Base-by-base conservation (phyloP, 2,113 vertebrate genomes). In the Labeo catla region DNA sequence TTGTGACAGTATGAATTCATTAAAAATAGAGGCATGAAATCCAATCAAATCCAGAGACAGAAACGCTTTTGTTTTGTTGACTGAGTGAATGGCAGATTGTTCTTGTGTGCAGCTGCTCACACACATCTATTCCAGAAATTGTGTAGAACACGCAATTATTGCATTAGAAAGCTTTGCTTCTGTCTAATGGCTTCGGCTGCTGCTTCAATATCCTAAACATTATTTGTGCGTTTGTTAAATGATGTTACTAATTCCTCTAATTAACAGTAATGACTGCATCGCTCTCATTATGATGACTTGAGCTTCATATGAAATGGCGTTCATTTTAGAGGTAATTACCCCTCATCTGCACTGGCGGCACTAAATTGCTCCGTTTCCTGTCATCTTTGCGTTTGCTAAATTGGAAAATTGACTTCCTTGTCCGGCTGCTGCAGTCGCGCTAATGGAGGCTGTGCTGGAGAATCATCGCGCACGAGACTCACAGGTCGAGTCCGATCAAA, bases 171-270 rank as follows among this genome's bases (percentile, higher is more conserved):
- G 91, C 94, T 94, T 94, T 95, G 96, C 96, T 97, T 97, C 85
- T 97, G 95, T 97, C 95, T 97, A 98, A 99, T 97, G 96, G 96
- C 95, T 95, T 95, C 94, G 95, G 96, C 96, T 97, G 96, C 96
- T 95, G 96, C 96, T 96, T 97, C 96, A 94, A 96, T 96, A 97
- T 99, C 97, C 97, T 96, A 96, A 95, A 97, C 96, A 98, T 97
- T 96, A 98, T 99, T 97, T 96, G 94, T 96, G 96, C 93, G 95
- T 97, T 98, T 96, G 96, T 98, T 96, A 97, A 98, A 98, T 97
- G 95, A 97, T 97, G 96, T 96, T 97, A 96, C 96, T 98, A 96
- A 98, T 98, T 98, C 95, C 93, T 94, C 91, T 98, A 97, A 98
- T 98, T 97, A 96, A 93, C 92, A 93, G 95, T 97, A 97, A 98